Evolutionary conservation across 2,888 invertebrate genomes (phyloP).

Genomic region (Temnothorax rugatulus): DNA sequence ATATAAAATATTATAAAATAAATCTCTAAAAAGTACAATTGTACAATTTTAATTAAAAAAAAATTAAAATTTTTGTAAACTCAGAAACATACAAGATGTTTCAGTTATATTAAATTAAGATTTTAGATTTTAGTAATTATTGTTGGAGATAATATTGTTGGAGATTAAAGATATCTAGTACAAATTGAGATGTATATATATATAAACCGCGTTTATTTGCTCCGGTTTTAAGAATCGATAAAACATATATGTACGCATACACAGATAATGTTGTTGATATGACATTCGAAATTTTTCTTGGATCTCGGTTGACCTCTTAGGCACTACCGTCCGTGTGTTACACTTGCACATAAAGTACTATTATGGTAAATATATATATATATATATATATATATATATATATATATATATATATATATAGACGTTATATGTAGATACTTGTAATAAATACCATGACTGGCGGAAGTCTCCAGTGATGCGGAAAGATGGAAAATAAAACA

Average conservation of each 20-base stretch:
- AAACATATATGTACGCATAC: conserved; percentile 4
- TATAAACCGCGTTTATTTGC: conserved; percentile 3
- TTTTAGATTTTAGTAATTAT: background rate
- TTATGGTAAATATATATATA: conserved; percentile 36
- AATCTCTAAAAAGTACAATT: background rate
- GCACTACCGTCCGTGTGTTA: conserved; percentile 73
- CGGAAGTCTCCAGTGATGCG: background rate
- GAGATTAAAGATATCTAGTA: background rate
- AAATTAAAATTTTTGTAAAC: background rate
- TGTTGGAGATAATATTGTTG: background rate
- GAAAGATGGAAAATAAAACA: conserved; percentile 19
- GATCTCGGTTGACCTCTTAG: conserved; percentile 65
- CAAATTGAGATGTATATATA: conserved; percentile 23
- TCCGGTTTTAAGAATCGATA: background rate
- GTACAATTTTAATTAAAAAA: background rate
- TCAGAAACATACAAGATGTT: background rate
- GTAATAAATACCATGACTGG: conserved; percentile 32
- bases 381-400: too few relatives aligned
- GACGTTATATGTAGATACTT: conserved; percentile 33
- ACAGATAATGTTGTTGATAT: conserved; percentile 14
- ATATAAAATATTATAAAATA: background rate
- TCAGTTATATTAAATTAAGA: background rate
- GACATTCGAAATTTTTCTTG: conserved; percentile 49
- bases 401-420: conserved; percentile 30
- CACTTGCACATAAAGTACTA: conserved; percentile 52